Evolutionary conservation across 2,113 vertebrate species (phyloP).

Genomic region (Chascanopsetta lugubris): DNA sequence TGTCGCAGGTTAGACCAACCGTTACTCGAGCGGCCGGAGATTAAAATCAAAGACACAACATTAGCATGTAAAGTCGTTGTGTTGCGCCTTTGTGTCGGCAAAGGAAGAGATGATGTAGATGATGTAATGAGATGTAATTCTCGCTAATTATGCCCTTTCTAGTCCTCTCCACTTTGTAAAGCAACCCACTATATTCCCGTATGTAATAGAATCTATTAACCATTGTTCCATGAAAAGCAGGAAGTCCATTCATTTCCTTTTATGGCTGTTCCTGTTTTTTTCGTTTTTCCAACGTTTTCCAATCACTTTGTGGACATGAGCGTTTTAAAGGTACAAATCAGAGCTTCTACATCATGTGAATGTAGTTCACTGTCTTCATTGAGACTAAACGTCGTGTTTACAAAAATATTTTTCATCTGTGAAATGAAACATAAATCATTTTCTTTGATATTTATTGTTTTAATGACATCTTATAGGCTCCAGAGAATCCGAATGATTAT

Average conservation of each 20-base stretch:
- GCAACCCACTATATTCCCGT: background rate
- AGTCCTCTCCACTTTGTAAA: background rate
- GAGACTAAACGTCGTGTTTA: too few relatives aligned
- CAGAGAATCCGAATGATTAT: too few relatives aligned
- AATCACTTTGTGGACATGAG: too few relatives aligned
- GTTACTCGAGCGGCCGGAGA: background rate
- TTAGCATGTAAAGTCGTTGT: background rate
- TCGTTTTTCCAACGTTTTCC: too few relatives aligned
- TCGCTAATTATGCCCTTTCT: slow-evolving; percentile 30
- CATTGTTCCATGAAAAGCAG: slow-evolving; percentile 24
- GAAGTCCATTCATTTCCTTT: slow-evolving; percentile 37
- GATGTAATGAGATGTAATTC: too few relatives aligned
- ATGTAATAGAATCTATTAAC: slow-evolving; percentile 10
- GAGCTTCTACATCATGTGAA: too few relatives aligned
- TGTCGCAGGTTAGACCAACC: background rate
- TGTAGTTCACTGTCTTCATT: too few relatives aligned
- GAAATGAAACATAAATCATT: too few relatives aligned
- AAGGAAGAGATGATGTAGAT: background rate
- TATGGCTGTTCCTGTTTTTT: background rate
- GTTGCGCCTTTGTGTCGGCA: background rate
- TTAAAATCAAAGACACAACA: background rate
- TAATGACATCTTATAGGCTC: too few relatives aligned
- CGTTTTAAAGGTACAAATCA: too few relatives aligned
- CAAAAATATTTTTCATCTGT: too few relatives aligned
- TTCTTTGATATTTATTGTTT: too few relatives aligned